Base-by-base conservation (phyloP, 53 echinoderm and acorn worm species). In the Henricia sp. region DNA sequence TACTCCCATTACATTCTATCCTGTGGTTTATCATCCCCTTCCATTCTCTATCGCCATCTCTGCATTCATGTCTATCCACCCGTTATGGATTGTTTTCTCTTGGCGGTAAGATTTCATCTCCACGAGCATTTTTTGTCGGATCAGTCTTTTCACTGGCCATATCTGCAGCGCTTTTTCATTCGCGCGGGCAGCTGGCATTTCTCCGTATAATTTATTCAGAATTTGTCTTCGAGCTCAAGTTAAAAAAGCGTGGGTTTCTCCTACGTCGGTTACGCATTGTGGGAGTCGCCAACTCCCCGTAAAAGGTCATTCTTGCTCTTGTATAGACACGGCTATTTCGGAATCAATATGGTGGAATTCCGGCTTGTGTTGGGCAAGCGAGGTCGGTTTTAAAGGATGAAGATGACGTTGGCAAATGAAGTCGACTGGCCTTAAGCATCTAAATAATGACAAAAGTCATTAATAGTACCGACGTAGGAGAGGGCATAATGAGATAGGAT, bases 181-280 rank as follows among this genome's bases (percentile, higher is more conserved):
- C 35, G 12, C 37, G 17, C 38, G 32, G 38, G 36, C 20, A 39
- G 12, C 64, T 71, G 73, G 16, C 39, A 33, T 20, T n/a, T 37
- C 11, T 20, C 25, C 3, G 30, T 60, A 52, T 73, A 73, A 73
- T 73, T 73, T 73, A 73, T 73, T 73, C 73, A 73, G 37, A 73
- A 35, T 73, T 73, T 73, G 36, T 54, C 55, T 54, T 43, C 53
- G 52, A 53, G 34, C 17, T 24, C 52, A 27, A 23, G 13, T 5
- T 11, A 11, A 24, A 20, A 23, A 3, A 6, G 14, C 21, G 14
- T 19, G 55, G 23, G 67, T 24, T 20, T 24, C 19, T 67, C 23
- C 3, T 20, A 30, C 67, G 13, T 67, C 40, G 0, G 40, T 60
- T 32, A 60, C 62, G 33, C 67, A 6, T 39, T 67, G 3, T 1